phyloP scores from a whole-genome alignment of 2,888 invertebrate species.

The Drosophila austrosaltans region DNA sequence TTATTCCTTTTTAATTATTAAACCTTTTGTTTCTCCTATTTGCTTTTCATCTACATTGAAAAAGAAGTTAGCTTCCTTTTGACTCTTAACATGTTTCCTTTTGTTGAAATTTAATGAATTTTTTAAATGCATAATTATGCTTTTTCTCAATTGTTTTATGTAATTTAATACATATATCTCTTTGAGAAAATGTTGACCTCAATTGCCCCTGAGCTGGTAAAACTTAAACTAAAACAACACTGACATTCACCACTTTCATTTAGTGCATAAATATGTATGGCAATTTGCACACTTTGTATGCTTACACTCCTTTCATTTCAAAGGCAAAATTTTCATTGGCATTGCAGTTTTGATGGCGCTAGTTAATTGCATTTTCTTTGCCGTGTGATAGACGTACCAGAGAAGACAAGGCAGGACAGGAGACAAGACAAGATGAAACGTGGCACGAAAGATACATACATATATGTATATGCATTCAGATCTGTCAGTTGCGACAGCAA shows the following conservation, averaged over 20 bases:
- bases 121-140: too few species aligned
- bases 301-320: conserved; percentile 49
- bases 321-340: conserved; percentile 50
- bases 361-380: conserved; percentile 68
- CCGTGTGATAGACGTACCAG: conserved; percentile 49
- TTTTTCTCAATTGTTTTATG: too few species aligned
- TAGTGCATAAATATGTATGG: conserved; percentile 40
- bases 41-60: too few species aligned
- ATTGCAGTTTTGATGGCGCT: conserved; percentile 56
- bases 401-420: conserved; percentile 33
- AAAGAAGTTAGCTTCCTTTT: too few species aligned
- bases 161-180: neutral
- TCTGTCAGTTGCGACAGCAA: conserved; percentile 42
- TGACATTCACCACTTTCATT: conserved; percentile 24
- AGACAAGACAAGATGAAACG: conserved; percentile 47
- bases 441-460: conserved; percentile 27
- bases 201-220: neutral
- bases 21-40: too few species aligned
- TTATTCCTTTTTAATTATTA: too few species aligned
- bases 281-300: conserved; percentile 46
- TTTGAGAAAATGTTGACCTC: neutral
- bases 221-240: neutral
- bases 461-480: conserved; percentile 30
- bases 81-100: too few species aligned
- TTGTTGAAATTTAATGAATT: too few species aligned